Evolutionary conservation across 2,888 invertebrate genomes (phyloP), one percentile per base, ranked within the genome.

Genomic region (Phyllotreta cruciferae): DNA sequence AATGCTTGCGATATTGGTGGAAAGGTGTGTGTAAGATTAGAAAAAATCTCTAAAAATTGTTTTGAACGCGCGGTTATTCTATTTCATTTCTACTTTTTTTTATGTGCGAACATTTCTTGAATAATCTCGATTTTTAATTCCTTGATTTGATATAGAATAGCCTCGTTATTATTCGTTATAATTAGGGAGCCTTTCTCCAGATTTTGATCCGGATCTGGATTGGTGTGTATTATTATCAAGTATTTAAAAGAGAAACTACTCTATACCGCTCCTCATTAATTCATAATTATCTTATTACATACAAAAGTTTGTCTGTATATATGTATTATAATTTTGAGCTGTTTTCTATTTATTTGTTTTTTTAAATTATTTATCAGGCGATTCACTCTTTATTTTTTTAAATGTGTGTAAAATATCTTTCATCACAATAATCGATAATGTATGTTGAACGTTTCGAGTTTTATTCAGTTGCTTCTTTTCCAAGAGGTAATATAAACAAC

Each of bases 241-340:
- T 57, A 57, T 57, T 57, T 47, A 49, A 49, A 24, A 24, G 45
- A 39, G 14, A 35, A 55, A 34, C 34, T 42, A 45, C 37, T 57
- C 39, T 57, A 34, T 41, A 24, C 24, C 34, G 60, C 70, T 77
- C 67, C 70, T 77, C 62, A 77, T 75, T 70, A 77, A 77, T 74
- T 76, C 77, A 70, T 77, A 67, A 70, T 61, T 45, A 54, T 45
- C 37, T 24, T 38, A 47, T 56, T 24, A 4, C 24, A 24, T 24
- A 24, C 60, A 60, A 63, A 66, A 55, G 56, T 49, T 52, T 62
- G 36, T 61, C 53, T 63, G 64, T 67, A 64, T 60, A 67, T 64
- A 62, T 66, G 66, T 66, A 63, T 53, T 61, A 64, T 58, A 57
- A 53, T 64, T 67, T 64, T 62, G 60, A 57, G 55, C 57, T 60